phyloP scores from a whole-genome alignment of 2,888 invertebrate genomes.

The Dorcus hopei region DNA sequence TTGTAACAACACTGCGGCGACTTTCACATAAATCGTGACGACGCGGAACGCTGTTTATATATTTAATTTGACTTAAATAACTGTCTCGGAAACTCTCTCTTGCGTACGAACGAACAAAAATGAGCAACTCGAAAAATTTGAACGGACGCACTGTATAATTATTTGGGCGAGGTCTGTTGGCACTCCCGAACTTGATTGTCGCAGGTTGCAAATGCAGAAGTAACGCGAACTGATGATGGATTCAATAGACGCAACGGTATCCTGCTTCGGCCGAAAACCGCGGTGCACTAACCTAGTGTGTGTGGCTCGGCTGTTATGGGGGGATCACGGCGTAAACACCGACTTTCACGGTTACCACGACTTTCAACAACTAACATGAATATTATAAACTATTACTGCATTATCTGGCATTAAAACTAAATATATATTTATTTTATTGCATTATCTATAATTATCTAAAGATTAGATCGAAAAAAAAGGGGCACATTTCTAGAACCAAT shows the following conservation, averaged over 20 bases:
- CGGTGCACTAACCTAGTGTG: slow-evolving; percentile 45
- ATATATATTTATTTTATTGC: too few relatives aligned
- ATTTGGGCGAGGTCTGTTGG: background rate
- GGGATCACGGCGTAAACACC: slow-evolving; percentile 28
- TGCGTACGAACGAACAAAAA: background rate
- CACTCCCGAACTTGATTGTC: background rate
- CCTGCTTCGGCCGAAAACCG: slow-evolving; percentile 21
- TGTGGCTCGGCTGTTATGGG: slow-evolving; percentile 25
- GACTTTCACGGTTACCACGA: slow-evolving; percentile 33
- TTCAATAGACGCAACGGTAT: slow-evolving; percentile 6
- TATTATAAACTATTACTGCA: too few relatives aligned
- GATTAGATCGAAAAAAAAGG: too few relatives aligned
- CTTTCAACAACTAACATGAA: slow-evolving; percentile 11
- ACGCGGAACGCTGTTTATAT: slow-evolving; percentile 20
- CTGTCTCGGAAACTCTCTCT: slow-evolving; percentile 7
- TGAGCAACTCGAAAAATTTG: background rate
- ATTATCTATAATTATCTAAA: too few relatives aligned
- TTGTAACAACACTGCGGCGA: slow-evolving; percentile 21
- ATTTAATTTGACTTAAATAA: too few relatives aligned
- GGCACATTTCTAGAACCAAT: too few relatives aligned
- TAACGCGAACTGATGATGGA: background rate
- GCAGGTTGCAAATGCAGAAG: background rate
- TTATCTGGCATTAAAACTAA: too few relatives aligned
- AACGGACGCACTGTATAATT: background rate
- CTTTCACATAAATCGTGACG: slow-evolving; percentile 26